Conservation (phyloP, 1,140 invertebrate genomes). For the Aphelenchoides avenae region DNA sequence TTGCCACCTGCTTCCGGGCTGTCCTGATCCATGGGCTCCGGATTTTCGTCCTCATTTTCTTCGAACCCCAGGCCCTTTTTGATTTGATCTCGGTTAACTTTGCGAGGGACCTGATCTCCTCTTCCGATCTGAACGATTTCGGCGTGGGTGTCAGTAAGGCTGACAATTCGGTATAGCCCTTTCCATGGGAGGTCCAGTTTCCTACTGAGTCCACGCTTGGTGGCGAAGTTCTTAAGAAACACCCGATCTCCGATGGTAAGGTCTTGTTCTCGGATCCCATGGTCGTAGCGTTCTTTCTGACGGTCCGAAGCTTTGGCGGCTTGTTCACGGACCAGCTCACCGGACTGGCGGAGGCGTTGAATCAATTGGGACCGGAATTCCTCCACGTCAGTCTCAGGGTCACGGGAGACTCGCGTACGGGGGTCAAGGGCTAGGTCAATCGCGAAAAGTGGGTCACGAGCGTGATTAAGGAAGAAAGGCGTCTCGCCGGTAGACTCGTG, state of each 20-base stretch:
- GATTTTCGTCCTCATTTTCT: too few relatives aligned
- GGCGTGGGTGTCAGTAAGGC: background rate
- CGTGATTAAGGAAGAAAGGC: conserved; percentile 15
- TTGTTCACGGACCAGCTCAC: conserved; percentile 3
- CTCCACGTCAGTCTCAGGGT: conserved; percentile 4
- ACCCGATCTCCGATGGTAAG: conserved; percentile 4
- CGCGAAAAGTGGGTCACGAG: conserved; percentile 3
- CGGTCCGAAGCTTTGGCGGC: background rate
- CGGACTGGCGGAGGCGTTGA: background rate
- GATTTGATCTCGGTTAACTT: too few relatives aligned
- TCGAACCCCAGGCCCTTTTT: too few relatives aligned
- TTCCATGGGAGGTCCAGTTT: conserved; percentile 6
- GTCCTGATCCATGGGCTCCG: too few relatives aligned
- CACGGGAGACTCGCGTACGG: background rate
- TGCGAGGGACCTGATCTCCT: too few relatives aligned
- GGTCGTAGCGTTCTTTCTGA: conserved; percentile 7
- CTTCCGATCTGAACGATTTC: background rate
- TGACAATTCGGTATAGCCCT: background rate
- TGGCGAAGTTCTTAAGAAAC: conserved; percentile 2
- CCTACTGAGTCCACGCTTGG: background rate
- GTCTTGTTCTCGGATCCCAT: background rate
- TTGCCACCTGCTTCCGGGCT: too few relatives aligned
- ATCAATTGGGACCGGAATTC: conserved; percentile 13
- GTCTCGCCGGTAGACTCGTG: conserved; percentile 11
- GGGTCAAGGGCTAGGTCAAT: conserved; percentile 6